Evolutionary conservation across 2,888 invertebrate species (phyloP), one percentile per base, ranked within the genome.

Genomic region (Pandemis cinnamomeana): DNA sequence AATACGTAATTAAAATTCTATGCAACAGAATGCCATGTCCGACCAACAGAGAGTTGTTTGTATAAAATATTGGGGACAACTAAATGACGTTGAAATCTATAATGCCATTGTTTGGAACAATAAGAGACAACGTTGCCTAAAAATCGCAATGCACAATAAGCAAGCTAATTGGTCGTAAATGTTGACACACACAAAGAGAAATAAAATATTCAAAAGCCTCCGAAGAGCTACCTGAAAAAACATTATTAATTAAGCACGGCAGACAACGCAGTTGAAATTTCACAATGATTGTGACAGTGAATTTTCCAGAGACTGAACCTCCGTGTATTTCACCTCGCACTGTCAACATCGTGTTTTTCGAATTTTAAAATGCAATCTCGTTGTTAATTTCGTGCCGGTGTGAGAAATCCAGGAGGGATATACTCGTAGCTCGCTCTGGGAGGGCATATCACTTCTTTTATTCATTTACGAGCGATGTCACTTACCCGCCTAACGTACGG

Each of bases 351-450:
- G 71, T 71, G 72, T 67, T 66, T 71, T 75, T 75, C 70, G 74
- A 73, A 75, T 78, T 78, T 79, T 71, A 77, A 77, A 78, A 77
- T 74, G 70, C 77, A 76, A 79, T 77, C 76, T 80, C 72, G 61
- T 72, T 76, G 77, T 78, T 78, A 80, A 78, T 78, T 77, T 77
- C 63, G 64, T 71, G 71, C 75, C 72, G 70, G 71, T 66, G 70
- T 62, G 72, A 44, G 63, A 58, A 68, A 53, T 36, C 60, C 42
- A 46, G 71, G 75, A 71, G 76, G 48, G 51, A 55, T 48, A 60
- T n/a, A 36, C 27, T 36, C 27, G 27, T 36, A 15, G 58, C 27
- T 36, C 67, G 13, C 62, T 8, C 63, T 48, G 67, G 53, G 69
- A 71, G 62, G 67, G 71, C 58, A 68, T 66, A 67, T 66, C 67